Conservation (phyloP, 2,797 vertebrate genomes). For the Urophycis tenuis region DNA sequence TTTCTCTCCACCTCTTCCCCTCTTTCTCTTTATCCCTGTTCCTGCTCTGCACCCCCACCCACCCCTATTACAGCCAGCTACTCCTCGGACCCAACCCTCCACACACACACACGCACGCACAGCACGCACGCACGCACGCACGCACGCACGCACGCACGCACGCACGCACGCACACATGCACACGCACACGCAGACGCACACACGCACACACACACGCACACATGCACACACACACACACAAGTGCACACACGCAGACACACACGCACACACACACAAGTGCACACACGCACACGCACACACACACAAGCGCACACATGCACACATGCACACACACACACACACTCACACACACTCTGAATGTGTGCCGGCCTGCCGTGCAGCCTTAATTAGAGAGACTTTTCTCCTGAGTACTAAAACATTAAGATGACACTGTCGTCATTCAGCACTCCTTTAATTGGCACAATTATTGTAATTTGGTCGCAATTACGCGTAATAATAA, state of each 20-base stretch:
- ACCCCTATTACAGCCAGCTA: not conserved
- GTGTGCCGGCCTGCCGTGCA: conserved; percentile 80
- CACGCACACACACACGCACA: too few relatives aligned
- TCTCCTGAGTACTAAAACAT: conserved; percentile 90
- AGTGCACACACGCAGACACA: conserved; percentile 34
- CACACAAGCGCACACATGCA: not conserved
- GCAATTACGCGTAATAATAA: conserved; percentile 92
- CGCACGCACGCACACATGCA: conserved; percentile 30
- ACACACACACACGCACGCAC: not conserved
- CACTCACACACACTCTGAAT: conserved; percentile 78
- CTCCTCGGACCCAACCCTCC: not conserved
- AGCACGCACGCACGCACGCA: conserved; percentile 30
- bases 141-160: not conserved
- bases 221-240: not conserved
- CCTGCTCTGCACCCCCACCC: not conserved
- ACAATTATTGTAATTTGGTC: conserved; percentile 99
- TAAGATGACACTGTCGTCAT: conserved; percentile 97
- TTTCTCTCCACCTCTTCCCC: not conserved
- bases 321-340: not conserved
- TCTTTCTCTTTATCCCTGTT: not conserved
- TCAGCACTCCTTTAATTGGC: conserved; percentile 98
- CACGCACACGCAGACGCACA: too few relatives aligned
- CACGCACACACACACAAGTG: too few relatives aligned
- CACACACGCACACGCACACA: too few relatives aligned
- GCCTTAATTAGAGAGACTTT: conserved; percentile 91